Conservation (phyloP, 2,888 invertebrate genomes). For the Parelbella ahira region DNA sequence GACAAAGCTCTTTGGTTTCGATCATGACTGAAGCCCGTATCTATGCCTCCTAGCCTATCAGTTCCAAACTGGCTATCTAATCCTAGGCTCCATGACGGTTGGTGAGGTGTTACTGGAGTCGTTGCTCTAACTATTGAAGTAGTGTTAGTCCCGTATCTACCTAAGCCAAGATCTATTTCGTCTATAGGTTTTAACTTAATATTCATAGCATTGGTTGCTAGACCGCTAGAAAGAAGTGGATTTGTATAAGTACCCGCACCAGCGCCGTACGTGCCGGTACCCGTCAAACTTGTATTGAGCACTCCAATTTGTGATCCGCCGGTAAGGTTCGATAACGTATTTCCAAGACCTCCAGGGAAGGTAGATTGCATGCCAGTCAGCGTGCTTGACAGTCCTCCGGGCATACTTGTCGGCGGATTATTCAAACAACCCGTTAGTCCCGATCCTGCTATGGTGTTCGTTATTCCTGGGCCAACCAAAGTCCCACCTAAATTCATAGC, state of each 20-base stretch:
- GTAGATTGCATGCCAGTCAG: conserved; percentile 68
- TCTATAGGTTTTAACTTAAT: conserved; percentile 87
- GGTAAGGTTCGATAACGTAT: conserved; percentile 63
- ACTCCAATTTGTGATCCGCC: conserved; percentile 64
- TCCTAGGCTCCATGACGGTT: conserved; percentile 80
- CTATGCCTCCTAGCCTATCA: conserved; percentile 79
- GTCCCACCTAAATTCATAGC: conserved; percentile 66
- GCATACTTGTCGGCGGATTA: conserved; percentile 66
- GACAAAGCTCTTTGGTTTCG: conserved; percentile 80
- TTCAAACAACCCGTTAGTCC: conserved; percentile 69
- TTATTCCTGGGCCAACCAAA: conserved; percentile 67
- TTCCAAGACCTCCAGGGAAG: conserved; percentile 63
- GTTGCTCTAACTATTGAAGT: conserved; percentile 75
- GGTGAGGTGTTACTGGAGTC: conserved; percentile 84
- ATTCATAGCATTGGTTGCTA: conserved; percentile 81
- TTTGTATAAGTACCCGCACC: conserved; percentile 82
- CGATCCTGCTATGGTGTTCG: conserved; percentile 72
- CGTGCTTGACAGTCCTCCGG: conserved; percentile 63
- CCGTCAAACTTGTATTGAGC: conserved; percentile 63
- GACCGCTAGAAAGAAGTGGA: conserved; percentile 80
- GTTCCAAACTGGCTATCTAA: conserved; percentile 81
- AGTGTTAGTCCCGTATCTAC: conserved; percentile 74
- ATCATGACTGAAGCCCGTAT: conserved; percentile 80
- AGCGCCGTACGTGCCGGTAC: conserved; percentile 60
- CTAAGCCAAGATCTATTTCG: conserved; percentile 84